phyloP scores from a whole-genome alignment of 2,113 vertebrate genomes.

The Hippopotamus amphibius region DNA sequence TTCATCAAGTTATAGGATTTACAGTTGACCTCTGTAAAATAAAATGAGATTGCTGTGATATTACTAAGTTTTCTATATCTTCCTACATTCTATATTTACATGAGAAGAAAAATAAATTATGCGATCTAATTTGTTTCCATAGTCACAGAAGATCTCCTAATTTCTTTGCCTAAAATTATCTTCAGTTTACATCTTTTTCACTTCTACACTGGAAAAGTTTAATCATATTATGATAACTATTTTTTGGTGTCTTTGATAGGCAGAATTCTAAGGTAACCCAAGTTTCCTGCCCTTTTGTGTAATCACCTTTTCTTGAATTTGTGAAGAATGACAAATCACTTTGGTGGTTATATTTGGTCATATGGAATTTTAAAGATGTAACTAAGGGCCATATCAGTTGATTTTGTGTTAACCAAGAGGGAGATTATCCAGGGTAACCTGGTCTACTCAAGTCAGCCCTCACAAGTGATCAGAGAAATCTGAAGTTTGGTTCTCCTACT shows the following conservation, averaged over 20 bases:
- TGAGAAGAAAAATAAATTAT: not conserved
- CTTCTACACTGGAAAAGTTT: not conserved
- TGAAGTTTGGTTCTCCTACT: not conserved
- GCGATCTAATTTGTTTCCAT: not conserved
- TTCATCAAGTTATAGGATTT: not conserved
- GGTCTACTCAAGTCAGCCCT: not conserved
- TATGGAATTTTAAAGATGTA: not conserved
- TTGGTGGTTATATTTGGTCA: not conserved
- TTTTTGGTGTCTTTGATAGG: not conserved
- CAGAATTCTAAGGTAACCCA: not conserved
- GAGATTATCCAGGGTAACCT: not conserved
- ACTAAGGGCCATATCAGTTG: not conserved
- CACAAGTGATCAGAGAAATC: not conserved
- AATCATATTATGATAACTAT: not conserved
- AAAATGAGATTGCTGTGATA: not conserved
- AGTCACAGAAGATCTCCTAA: not conserved
- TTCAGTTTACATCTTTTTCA: not conserved
- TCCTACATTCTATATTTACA: not conserved
- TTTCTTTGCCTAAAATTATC: not conserved
- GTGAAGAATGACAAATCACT: not conserved
- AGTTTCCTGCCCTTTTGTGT: not conserved
- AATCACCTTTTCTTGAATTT: not conserved
- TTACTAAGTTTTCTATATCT: not conserved
- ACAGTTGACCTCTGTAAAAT: not conserved
- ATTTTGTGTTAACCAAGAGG: not conserved